Percentiles rank a stretch among this genome's conserved stretches.
phyloP scores from a whole-genome alignment of 2,113 vertebrate species.

The Myocastor coypus region DNA sequence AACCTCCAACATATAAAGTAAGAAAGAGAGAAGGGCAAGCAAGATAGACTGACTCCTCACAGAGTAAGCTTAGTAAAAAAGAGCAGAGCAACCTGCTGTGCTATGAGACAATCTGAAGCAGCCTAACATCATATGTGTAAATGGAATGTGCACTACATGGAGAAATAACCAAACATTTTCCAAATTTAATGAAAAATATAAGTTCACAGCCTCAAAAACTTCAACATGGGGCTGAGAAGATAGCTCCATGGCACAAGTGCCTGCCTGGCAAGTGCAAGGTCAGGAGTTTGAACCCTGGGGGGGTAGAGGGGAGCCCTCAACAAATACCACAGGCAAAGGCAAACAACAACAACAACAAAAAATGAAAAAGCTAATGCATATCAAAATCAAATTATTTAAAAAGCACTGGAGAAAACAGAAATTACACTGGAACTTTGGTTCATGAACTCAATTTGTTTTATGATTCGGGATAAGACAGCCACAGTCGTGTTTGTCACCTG shows the following conservation, averaged over 20 bases:
- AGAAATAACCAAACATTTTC: background rate
- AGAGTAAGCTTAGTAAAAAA: background rate
- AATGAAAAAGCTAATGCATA: background rate
- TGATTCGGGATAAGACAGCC: background rate
- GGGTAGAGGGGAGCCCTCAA: no score
- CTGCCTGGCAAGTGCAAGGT: no score
- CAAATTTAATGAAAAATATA: constrained; percentile 47
- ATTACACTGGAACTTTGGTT: background rate
- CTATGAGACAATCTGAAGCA: background rate
- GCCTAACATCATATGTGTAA: background rate
- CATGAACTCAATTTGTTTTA: background rate
- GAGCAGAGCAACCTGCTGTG: background rate
- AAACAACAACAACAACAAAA: background rate
- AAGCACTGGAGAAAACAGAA: background rate
- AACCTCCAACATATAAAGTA: background rate
- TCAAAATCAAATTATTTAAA: constrained; percentile 29
- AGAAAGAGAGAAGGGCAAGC: background rate
- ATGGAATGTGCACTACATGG: background rate
- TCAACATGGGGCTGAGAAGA: background rate
- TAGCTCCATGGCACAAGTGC: no score
- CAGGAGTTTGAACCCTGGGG: no score
- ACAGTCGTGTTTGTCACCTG: background rate
- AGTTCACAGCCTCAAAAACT: background rate
- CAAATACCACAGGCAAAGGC: background rate
- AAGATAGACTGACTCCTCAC: background rate